Evolutionary conservation across 2,888 invertebrate species (phyloP).

Genomic region (Lepidocyrtoides sp.): DNA sequence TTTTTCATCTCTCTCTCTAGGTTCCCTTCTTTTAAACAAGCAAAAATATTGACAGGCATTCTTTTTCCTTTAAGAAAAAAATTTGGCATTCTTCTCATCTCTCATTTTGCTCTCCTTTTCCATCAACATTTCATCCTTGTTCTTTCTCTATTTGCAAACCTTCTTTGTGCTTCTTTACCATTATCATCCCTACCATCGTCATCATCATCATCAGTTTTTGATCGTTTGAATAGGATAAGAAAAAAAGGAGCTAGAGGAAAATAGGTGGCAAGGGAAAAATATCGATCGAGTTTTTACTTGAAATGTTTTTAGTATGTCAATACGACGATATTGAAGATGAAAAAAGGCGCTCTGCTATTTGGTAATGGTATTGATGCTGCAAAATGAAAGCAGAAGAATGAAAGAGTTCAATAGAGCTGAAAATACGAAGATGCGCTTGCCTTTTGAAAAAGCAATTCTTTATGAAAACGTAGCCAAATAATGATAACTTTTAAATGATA

Average conservation of each 20-base stretch:
- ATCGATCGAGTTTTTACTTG: background rate
- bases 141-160: background rate
- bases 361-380: background rate
- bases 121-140: conserved; percentile 1
- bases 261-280: background rate
- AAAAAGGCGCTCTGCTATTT: too few relatives aligned
- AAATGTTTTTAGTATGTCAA: conserved; percentile 35
- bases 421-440: background rate
- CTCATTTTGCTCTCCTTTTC: conserved; percentile 6
- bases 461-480: background rate
- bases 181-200: background rate
- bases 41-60: conserved; percentile 2
- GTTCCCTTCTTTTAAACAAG: background rate
- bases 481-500: background rate
- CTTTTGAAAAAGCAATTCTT: background rate
- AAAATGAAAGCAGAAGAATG: too few relatives aligned
- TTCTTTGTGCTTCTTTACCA: background rate
- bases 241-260: background rate
- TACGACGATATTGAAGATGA: background rate
- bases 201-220: background rate
- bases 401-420: conserved; percentile 35
- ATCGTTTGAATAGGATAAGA: background rate
- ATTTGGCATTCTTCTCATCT: conserved; percentile 35
- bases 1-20: background rate
- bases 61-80: too few relatives aligned